Conservation (phyloP, 2,113 vertebrate species). For the Anolis carolinensis region DNA sequence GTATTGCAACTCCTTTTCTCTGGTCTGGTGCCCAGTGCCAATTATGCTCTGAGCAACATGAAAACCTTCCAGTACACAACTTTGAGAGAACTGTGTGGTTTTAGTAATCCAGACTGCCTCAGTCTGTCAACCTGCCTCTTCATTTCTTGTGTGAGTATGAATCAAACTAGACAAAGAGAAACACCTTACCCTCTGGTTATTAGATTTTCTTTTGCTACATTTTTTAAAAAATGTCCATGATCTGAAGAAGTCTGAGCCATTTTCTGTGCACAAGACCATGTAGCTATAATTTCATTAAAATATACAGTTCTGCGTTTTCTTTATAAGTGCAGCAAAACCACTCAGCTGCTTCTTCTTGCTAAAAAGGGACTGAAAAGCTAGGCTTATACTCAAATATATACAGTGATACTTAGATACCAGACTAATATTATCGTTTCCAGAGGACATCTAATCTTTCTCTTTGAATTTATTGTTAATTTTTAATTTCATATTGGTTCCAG, state of each 20-base stretch:
- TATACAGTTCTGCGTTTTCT: background rate
- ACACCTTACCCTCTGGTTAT: constrained; percentile 10
- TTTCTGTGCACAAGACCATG: background rate
- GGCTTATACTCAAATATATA: no score
- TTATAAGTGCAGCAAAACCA: background rate
- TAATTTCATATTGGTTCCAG: no score
- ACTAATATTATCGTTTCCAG: no score
- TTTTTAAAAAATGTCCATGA: constrained; percentile 16
- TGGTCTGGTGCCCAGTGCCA: background rate
- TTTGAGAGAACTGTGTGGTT: background rate
- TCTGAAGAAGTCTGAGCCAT: background rate
- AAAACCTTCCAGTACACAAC: background rate
- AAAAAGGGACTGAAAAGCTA: no score
- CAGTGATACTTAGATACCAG: no score
- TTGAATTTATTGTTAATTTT: no score
- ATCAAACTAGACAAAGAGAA: constrained; percentile 21
- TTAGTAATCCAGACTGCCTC: constrained; percentile 6
- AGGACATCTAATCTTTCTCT: no score
- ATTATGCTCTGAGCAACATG: background rate
- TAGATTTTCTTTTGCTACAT: constrained; percentile 24
- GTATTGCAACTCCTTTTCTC: background rate
- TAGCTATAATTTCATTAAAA: constrained; percentile 33
- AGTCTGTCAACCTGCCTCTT: constrained; percentile 5
- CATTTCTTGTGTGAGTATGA: constrained; percentile 1
- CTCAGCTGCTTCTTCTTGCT: background rate